These are phyloP conservation scores for Leptinotarsa peninsularis DNA, from an alignment of 2,888 invertebrate species.

Conservation along the genomic window DNA sequence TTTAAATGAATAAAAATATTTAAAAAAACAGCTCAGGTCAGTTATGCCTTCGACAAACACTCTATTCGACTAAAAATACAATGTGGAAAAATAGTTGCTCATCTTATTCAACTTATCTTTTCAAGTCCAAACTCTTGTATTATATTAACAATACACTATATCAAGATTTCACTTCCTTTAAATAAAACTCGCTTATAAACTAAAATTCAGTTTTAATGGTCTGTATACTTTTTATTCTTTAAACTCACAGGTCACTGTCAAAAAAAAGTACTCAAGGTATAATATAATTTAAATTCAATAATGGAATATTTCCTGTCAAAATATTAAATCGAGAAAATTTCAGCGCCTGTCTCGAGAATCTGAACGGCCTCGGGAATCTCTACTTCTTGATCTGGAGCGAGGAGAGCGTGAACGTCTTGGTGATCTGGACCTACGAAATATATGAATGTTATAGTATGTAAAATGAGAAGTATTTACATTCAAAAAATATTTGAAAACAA, in stretches of 20 bases:
- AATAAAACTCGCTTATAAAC: not conserved
- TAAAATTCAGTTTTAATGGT: not conserved
- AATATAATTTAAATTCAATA: constrained; percentile 1
- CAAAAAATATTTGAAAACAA: not conserved
- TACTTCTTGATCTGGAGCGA: constrained; percentile 68
- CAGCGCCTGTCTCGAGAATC: constrained; percentile 72
- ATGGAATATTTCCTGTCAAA: constrained; percentile 1
- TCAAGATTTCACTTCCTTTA: too few relatives aligned
- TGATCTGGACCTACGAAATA: constrained; percentile 64
- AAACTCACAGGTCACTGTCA: not conserved
- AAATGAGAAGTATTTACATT: not conserved
- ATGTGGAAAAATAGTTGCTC: too few relatives aligned
- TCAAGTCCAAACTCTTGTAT: too few relatives aligned
- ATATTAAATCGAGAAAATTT: constrained; percentile 6
- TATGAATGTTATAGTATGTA: not conserved
- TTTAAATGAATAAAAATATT: too few relatives aligned
- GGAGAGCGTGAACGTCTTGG: constrained; percentile 64
- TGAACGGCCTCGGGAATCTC: constrained; percentile 71
- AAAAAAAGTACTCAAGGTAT: constrained; percentile 1
- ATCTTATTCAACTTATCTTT: too few relatives aligned
- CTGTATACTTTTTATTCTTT: not conserved
- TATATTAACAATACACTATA: too few relatives aligned
- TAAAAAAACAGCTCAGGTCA: too few relatives aligned
- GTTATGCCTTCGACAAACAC: too few relatives aligned
- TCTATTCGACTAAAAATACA: too few relatives aligned